A percentile compares a stretch with the other conserved stretches of the same genome.
phyloP scores from a whole-genome alignment of 2,797 vertebrate species.

The Lithobates pipiens region DNA sequence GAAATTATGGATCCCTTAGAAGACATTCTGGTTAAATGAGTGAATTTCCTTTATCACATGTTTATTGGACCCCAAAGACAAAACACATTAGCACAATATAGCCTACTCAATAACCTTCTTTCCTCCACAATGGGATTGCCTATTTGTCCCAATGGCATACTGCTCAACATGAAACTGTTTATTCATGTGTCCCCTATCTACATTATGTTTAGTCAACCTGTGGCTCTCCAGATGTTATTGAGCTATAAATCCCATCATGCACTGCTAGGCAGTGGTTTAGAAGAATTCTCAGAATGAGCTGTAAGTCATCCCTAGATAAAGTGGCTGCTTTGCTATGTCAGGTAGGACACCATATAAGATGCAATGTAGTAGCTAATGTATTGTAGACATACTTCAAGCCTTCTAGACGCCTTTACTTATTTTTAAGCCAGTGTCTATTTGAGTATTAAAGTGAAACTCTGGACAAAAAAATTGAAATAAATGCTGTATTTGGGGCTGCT shows the following conservation, averaged over 20 bases:
- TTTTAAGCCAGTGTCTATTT: background rate
- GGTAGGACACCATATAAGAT: background rate
- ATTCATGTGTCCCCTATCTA: background rate
- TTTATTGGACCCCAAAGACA: constrained; percentile 51
- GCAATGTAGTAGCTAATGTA: background rate
- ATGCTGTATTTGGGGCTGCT: background rate
- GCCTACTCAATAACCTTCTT: constrained; percentile 23
- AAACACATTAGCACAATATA: constrained; percentile 42
- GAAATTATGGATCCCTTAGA: constrained; percentile 49
- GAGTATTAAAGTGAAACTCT: background rate
- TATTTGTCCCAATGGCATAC: background rate
- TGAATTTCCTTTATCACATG: constrained; percentile 46
- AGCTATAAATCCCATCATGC: constrained; percentile 14
- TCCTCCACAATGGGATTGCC: constrained; percentile 5
- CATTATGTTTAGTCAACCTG: constrained; percentile 18
- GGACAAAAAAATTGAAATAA: background rate
- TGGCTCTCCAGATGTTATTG: background rate
- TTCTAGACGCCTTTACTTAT: background rate
- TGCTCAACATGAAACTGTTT: constrained; percentile 18
- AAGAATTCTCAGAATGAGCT: background rate
- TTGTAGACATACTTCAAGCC: background rate
- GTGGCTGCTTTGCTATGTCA: background rate
- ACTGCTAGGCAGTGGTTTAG: background rate
- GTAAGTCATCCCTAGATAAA: background rate
- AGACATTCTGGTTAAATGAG: constrained; percentile 50